These are phyloP conservation scores for Neoitamus cyanurus DNA, from an alignment of 2,888 invertebrate genomes.

Conservation along the genomic window DNA sequence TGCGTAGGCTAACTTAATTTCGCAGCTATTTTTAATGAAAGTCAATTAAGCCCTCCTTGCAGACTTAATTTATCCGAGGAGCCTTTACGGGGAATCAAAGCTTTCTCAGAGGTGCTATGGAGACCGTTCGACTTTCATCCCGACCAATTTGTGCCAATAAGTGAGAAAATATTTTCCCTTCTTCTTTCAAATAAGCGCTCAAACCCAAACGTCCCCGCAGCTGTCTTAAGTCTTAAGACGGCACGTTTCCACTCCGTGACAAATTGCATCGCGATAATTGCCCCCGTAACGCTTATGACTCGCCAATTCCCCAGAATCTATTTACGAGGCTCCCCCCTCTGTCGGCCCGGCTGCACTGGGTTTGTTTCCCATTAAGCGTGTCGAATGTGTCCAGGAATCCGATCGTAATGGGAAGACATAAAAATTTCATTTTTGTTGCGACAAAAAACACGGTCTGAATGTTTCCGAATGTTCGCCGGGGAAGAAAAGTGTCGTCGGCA, in stretches of 20 bases:
- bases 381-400: conserved; percentile 24
- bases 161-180: background rate
- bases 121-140: background rate
- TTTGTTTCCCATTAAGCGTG: conserved; percentile 6
- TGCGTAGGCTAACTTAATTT: background rate
- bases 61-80: background rate
- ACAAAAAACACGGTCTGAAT: conserved; percentile 34
- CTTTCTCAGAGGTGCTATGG: background rate
- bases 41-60: background rate
- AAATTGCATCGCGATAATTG: background rate
- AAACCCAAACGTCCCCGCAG: background rate
- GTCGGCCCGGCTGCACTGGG: background rate
- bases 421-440: conserved; percentile 39
- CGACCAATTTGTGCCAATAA: background rate
- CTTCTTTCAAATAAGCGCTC: background rate
- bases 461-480: background rate
- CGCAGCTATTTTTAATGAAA: background rate
- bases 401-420: conserved; percentile 27
- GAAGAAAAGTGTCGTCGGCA: conserved; percentile 16
- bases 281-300: background rate
- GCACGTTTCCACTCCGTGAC: background rate
- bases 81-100: background rate
- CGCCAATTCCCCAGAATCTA: background rate
- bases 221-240: background rate
- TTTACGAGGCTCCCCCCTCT: background rate